These are phyloP conservation scores for Prochilodus magdalenae DNA, from an alignment of 2,113 vertebrate species.

Conservation along the genomic window DNA sequence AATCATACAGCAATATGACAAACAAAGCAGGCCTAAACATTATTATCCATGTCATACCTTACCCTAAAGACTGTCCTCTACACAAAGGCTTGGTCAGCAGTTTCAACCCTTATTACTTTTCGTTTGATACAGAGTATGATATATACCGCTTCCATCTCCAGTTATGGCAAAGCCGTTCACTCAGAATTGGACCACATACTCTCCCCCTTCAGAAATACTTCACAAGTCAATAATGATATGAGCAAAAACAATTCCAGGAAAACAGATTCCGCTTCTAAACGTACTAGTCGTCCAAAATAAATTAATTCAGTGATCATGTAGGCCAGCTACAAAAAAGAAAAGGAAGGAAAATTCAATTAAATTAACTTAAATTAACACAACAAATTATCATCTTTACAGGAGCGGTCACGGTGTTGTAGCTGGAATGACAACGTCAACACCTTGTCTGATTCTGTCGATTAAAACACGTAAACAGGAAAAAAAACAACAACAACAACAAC, in stretches of 20 bases:
- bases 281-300: conserved; percentile 87
- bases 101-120: not conserved
- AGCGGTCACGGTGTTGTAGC: conserved; percentile 84
- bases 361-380: conserved; percentile 71
- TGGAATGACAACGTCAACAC: conserved; percentile 81
- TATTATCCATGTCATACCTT: not conserved
- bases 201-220: conserved; percentile 37
- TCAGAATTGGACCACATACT: conserved; percentile 20
- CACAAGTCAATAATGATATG: conserved; percentile 20
- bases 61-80: too few relatives aligned
- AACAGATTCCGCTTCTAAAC: conserved; percentile 77
- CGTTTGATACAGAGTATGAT: not conserved
- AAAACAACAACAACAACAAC: too few relatives aligned
- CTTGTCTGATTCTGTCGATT: conserved; percentile 80
- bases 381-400: conserved; percentile 89
- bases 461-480: conserved; percentile 73
- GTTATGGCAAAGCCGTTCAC: not conserved
- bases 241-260: conserved; percentile 74
- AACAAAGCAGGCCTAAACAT: not conserved
- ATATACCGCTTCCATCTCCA: not conserved
- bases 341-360: conserved; percentile 30
- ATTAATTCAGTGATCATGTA: conserved; percentile 91
- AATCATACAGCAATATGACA: not conserved
- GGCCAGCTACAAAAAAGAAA: conserved; percentile 93
- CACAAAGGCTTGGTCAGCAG: too few relatives aligned